These are phyloP conservation scores for Cryptoleucopteryx plumbea DNA, from an alignment of 2,113 vertebrate species.

Conservation along the genomic window DNA sequence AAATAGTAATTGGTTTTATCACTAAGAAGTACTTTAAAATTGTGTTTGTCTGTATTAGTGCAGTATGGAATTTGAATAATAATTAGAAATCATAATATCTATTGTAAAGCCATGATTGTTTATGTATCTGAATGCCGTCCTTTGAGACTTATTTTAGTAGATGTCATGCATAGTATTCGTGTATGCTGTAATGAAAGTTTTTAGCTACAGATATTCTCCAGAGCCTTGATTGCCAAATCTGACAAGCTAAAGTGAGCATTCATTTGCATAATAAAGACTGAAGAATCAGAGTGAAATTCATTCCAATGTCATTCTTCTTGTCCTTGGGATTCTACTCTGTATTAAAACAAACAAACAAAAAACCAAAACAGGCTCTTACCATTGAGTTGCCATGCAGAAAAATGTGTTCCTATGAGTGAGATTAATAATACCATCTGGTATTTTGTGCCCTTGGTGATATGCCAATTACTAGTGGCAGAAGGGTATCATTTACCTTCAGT, in stretches of 20 bases:
- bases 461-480: not conserved
- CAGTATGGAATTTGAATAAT: not conserved
- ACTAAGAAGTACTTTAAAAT: not conserved
- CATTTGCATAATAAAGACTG: slow-evolving; percentile 52
- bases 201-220: not conserved
- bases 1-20: not conserved
- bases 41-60: not conserved
- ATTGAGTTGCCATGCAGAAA: not conserved
- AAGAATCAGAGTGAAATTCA: not conserved
- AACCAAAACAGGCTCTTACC: not conserved
- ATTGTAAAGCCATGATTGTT: not conserved
- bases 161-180: not conserved
- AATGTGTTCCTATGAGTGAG: not conserved
- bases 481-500: not conserved
- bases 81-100: not conserved
- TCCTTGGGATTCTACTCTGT: slow-evolving; percentile 19
- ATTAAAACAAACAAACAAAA: not conserved
- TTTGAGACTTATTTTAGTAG: not conserved
- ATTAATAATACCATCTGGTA: not conserved
- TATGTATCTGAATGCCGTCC: not conserved
- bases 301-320: not conserved
- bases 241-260: slow-evolving; percentile 5
- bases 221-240: slow-evolving; percentile 20
- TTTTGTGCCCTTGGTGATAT: not conserved
- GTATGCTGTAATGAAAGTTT: not conserved